Evolutionary conservation across 2,888 invertebrate species (phyloP), one percentile per base, ranked within the genome.

Genomic region (Noctua comes): DNA sequence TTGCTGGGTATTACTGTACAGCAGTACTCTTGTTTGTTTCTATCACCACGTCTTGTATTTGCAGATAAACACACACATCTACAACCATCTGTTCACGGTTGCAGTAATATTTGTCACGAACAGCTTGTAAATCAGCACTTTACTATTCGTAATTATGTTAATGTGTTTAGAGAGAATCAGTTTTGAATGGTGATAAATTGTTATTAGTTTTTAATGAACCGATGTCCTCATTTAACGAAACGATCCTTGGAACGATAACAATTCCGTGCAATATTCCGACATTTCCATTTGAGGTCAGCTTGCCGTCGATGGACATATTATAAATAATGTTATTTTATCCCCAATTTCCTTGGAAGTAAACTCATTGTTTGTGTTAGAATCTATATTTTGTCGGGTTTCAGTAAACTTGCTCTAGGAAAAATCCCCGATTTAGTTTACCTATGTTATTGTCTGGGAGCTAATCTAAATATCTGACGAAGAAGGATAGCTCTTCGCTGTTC

Each of bases 201-300:
- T 73, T 76, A 76, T 70, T 64, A 48, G 66, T 79, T 62, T 76
- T 80, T 76, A 80, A 85, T 71, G 54, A 74, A 18, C 57, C 59
- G 16, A 68, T 85, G 80, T 71, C 71, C 85, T 76, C 71, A 51
- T 80, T 84, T 68, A 36, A 68, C 24, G 13, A 73, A 76, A 76
- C 68, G 36, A 36, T 74, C 48, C 64, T 80, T 71, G 76, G n/a
- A 31, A 65, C 54, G 36, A 40, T 69, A 85, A 66, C 71, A 62
- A 85, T 71, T 75, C 65, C 51, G 48, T 72, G 66, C 48, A 68
- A 84, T 79, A 75, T 72, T 68, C 46, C 43, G 57, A 51, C 27
- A 85, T 85, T 64, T 46, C 43, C 46, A 85, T 80, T 76, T 62
- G 85, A 68, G 85, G 70, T 79, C 73, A 76, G 54, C 59, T 64